Percentiles rank a stretch among this genome's conserved stretches.
Evolutionary conservation across 2,888 invertebrate species (phyloP).

Genomic region (Lissonota sp.): DNA sequence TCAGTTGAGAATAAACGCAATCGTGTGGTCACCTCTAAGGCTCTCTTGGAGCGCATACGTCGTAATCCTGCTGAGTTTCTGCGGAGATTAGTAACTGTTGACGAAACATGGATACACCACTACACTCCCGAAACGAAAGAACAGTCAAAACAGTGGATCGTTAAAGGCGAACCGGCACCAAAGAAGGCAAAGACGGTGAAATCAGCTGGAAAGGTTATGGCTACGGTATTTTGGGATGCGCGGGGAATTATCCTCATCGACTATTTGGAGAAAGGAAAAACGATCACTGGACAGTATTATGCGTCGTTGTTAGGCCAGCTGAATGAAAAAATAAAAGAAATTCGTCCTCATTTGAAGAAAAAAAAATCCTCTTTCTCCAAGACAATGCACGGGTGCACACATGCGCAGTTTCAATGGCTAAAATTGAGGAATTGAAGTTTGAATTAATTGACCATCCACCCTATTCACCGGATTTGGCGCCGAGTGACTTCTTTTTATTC

Average conservation of each 20-base stretch:
- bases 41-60: conserved; percentile 29
- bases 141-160: conserved; percentile 57
- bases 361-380: conserved; percentile 67
- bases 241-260: conserved; percentile 73
- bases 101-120: conserved; percentile 78
- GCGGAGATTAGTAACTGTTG: conserved; percentile 74
- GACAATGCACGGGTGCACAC: conserved; percentile 64
- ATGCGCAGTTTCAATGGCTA: conserved; percentile 39
- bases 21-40: conserved; percentile 16
- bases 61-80: conserved; percentile 33
- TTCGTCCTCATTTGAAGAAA: too few species aligned
- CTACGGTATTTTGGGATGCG: conserved; percentile 76
- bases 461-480: conserved; percentile 71
- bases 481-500: conserved; percentile 67
- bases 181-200: conserved; percentile 44
- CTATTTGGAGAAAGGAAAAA: conserved; percentile 73
- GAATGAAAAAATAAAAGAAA: conserved; percentile 67
- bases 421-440: conserved; percentile 39
- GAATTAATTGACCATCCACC: conserved; percentile 61
- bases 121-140: conserved; percentile 73
- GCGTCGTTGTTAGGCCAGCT: conserved; percentile 66
- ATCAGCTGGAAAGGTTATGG: conserved; percentile 65
- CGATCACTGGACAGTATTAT: conserved; percentile 69
- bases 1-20: conserved; percentile 18
- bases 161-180: conserved; percentile 44